These are phyloP conservation scores for Hirundo rustica DNA, from an alignment of 2,797 vertebrate genomes.

Conservation along the genomic window DNA sequence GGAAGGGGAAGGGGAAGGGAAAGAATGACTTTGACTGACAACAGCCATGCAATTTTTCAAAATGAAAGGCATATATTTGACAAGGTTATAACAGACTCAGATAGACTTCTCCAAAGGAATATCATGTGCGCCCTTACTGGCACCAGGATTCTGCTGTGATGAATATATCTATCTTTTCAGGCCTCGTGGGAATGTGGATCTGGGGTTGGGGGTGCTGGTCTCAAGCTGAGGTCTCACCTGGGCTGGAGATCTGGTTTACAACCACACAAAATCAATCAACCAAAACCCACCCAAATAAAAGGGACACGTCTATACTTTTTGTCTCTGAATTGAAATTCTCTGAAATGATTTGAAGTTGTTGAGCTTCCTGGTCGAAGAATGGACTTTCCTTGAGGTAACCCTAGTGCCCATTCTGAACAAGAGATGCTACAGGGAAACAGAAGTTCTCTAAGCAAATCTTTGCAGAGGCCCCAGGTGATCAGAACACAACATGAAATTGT, in stretches of 20 bases:
- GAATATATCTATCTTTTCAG: not conserved
- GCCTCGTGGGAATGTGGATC: accelerated
- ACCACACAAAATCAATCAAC: not conserved
- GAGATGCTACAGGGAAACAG: not conserved
- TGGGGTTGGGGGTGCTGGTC: not conserved
- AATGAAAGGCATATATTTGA: not conserved
- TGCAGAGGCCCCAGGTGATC: not conserved
- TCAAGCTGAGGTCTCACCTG: not conserved
- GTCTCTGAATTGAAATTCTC: not conserved
- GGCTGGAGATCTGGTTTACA: not conserved
- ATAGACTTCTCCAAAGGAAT: not conserved
- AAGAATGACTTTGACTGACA: not conserved
- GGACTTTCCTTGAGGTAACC: not conserved
- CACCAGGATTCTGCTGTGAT: not conserved
- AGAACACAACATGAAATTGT: not conserved
- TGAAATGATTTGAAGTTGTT: not conserved
- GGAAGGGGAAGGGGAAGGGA: not conserved
- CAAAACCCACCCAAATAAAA: not conserved
- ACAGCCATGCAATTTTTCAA: not conserved
- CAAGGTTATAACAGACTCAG: not conserved
- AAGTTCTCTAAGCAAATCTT: not conserved
- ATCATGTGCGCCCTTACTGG: not conserved
- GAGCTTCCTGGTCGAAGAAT: not conserved
- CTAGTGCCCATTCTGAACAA: not conserved
- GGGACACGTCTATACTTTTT: not conserved